Evolutionary conservation across 2,797 vertebrate genomes (phyloP), one percentile per base, ranked within the genome.

Genomic region (Clarias platycephalus): DNA sequence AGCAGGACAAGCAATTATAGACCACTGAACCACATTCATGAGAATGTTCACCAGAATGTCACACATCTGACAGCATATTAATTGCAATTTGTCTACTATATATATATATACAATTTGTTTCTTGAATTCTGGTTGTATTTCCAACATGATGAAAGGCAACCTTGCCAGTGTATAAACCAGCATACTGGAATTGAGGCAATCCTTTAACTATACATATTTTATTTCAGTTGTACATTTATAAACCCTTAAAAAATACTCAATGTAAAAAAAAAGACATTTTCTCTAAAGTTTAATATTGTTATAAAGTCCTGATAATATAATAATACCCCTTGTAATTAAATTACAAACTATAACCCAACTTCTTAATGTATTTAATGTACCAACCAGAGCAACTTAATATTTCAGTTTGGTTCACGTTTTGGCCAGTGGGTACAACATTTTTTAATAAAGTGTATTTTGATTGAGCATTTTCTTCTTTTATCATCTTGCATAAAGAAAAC

Each of bases 401-500:
- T 58, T 58, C 4, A 76, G 26, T 22, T 57, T 34, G 53, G 49
- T 49, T 75, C 49, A 57, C 53, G 34, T 55, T 80, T 64, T 22
- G 7, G 64, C 28, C 62, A 58, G 22, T 62, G 80, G 60, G 67
- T 80, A 58, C 77, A 81, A 83, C 31, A 66, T 81, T 60, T 81
- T 60, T 55, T 79, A 72, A 82, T 85, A 70, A 86, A 80, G 76
- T 60, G 34, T 75, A 60, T 86, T 84, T 85, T 88, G 85, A 87
- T 83, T 82, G 86, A 85, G 85, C 85, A 74, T 71, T 83, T 79
- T 62, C 34, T 84, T 71, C 87, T 84, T 90, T 84, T 87, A 89
- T 83, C 75, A 82, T 67, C 67, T 84, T 88, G 7, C 4, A 55
- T 34, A 88, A 85, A 79, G 79, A 75, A 67, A 78, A 57, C 84